Conservation (phyloP, 2,888 invertebrate genomes). For the Drosophila kanekoi region DNA sequence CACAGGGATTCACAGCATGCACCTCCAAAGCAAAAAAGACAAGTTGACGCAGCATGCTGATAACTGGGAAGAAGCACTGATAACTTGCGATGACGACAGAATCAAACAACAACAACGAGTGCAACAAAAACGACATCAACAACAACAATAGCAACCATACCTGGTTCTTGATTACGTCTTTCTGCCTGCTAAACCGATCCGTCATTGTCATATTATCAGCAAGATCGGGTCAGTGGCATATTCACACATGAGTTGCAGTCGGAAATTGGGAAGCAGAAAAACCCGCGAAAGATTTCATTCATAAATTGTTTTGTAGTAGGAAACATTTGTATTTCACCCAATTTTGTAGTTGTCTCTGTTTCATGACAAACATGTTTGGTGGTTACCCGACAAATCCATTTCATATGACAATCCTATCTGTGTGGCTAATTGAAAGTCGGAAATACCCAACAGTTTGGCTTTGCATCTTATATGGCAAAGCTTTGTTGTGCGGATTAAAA, state of each 20-base stretch:
- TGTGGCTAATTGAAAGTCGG: background rate
- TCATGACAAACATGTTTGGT: constrained; percentile 26
- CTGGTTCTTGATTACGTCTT: constrained; percentile 12
- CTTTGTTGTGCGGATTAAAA: background rate
- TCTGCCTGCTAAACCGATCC: constrained; percentile 3
- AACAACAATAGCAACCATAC: background rate
- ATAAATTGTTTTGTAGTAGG: constrained; percentile 14
- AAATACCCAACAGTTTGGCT: background rate
- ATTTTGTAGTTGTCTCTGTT: background rate
- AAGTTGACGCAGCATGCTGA: constrained; percentile 19
- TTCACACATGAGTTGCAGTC: background rate
- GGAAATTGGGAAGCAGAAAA: background rate
- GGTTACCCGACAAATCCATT: constrained; percentile 26
- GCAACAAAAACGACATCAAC: background rate
- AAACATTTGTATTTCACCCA: constrained; percentile 5
- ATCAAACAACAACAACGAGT: constrained; percentile 3
- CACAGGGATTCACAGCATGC: constrained; percentile 38
- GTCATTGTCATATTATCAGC: constrained; percentile 10
- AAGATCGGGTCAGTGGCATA: no score
- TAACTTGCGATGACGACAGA: constrained; percentile 17
- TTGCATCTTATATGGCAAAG: background rate
- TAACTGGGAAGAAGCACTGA: constrained; percentile 19
- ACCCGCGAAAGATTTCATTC: constrained; percentile 9
- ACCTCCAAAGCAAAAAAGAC: constrained; percentile 8
- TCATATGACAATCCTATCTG: background rate